Evolutionary conservation across 2,888 invertebrate genomes (phyloP).

Genomic region (Catocala sponsa): DNA sequence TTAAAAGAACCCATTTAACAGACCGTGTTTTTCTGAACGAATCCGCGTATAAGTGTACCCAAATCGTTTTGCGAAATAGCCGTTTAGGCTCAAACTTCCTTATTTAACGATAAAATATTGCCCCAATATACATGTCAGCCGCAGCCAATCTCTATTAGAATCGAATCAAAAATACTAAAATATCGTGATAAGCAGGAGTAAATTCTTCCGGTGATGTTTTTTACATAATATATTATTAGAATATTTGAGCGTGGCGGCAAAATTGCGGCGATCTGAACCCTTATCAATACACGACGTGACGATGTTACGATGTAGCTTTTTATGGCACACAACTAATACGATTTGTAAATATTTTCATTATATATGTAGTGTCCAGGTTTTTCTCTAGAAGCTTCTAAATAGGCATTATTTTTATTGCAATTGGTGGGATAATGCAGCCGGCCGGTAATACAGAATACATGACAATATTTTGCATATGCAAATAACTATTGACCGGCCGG

Average conservation of each 20-base stretch:
- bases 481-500: no score
- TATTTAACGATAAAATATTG: slow-evolving; percentile 13
- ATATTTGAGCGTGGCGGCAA: slow-evolving; percentile 17
- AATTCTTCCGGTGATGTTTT: slow-evolving; percentile 25
- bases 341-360: no score
- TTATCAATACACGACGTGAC: slow-evolving; percentile 2
- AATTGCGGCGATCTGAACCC: slow-evolving; percentile 3
- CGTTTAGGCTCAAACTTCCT: slow-evolving; percentile 7
- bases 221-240: slow-evolving; percentile 13
- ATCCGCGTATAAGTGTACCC: not conserved
- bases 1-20: not conserved
- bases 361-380: no score
- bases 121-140: slow-evolving; percentile 19
- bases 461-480: no score
- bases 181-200: slow-evolving; percentile 39
- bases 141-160: slow-evolving; percentile 20
- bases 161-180: slow-evolving; percentile 23
- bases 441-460: no score
- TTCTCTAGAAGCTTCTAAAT: no score
- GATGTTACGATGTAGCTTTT: not conserved
- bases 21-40: not conserved
- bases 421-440: no score
- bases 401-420: no score
- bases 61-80: slow-evolving; percentile 4
- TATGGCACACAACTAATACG: no score